A percentile compares a stretch with the other conserved stretches of the same genome.
Evolutionary conservation across 1,140 invertebrate genomes (phyloP).

Genomic region (Camponotus vicinus): DNA sequence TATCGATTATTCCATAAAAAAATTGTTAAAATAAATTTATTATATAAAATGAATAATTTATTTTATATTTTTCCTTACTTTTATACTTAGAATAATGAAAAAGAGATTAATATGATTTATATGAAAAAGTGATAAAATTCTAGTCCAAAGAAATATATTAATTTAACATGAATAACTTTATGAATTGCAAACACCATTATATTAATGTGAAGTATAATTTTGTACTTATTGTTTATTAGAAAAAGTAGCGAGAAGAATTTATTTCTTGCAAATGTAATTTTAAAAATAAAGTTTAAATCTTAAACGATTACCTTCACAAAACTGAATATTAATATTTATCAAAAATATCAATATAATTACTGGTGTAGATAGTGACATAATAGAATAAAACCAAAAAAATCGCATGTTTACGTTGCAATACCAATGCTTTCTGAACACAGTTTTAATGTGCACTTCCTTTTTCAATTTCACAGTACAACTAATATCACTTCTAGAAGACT

Average conservation of each 20-base stretch:
- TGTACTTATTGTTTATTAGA: not conserved
- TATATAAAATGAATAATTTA: too few relatives aligned
- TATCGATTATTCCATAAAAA: too few relatives aligned
- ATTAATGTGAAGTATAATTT: not conserved
- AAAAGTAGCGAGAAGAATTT: not conserved
- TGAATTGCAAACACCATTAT: not conserved
- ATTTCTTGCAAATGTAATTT: not conserved
- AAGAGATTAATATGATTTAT: too few relatives aligned
- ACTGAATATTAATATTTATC: not conserved
- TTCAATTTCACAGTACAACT: not conserved
- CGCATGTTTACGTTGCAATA: not conserved
- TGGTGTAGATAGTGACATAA: not conserved
- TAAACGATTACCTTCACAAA: slow-evolving; percentile 25
- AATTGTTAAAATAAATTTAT: too few relatives aligned
- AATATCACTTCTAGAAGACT: not conserved
- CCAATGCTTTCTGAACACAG: not conserved
- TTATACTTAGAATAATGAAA: too few relatives aligned
- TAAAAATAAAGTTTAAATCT: slow-evolving; percentile 6
- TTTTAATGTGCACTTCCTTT: not conserved
- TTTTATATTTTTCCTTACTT: too few relatives aligned
- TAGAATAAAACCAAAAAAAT: not conserved
- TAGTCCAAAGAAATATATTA: too few relatives aligned
- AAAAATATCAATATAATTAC: not conserved
- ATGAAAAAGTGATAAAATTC: too few relatives aligned
- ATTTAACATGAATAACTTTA: too few relatives aligned